Evolutionary conservation across 2,888 invertebrate genomes (phyloP).

Genomic region (Emmelina monodactyla): DNA sequence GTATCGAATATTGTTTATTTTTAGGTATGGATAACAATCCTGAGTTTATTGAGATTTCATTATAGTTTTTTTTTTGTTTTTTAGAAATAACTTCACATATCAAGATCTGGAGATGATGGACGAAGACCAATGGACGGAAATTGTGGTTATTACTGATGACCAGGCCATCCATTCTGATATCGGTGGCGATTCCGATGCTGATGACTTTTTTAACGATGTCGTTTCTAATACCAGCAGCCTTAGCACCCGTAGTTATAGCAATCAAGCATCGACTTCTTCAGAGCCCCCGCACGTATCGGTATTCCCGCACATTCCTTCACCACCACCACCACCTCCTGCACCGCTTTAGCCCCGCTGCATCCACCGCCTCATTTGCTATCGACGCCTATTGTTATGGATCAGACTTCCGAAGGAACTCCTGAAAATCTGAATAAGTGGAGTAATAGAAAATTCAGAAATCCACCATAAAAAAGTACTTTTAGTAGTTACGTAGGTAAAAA

Average conservation of each 20-base stretch:
- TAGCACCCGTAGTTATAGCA: slow-evolving; percentile 2
- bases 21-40: slow-evolving; percentile 3
- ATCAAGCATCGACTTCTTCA: slow-evolving; percentile 4
- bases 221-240: slow-evolving; percentile 1
- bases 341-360: neutral
- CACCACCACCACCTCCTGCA: slow-evolving; percentile 2
- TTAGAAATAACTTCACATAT: slow-evolving; percentile 2
- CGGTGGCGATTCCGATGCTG: slow-evolving; percentile 4
- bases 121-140: slow-evolving; percentile 5
- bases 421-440: neutral
- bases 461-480: neutral
- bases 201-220: slow-evolving; percentile 3
- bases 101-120: slow-evolving; percentile 4
- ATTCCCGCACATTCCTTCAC: slow-evolving; percentile 1
- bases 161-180: slow-evolving; percentile 3
- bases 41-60: slow-evolving; percentile 3
- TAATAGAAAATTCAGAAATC: neutral
- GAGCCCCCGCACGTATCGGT: neutral
- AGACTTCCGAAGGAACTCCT: neutral
- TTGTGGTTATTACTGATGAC: slow-evolving; percentile 5
- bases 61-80: slow-evolving; percentile 3
- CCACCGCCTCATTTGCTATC: neutral
- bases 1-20: slow-evolving; percentile 2
- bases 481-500: neutral
- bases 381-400: neutral